These are phyloP conservation scores for Rhyzopertha dominica DNA, from an alignment of 1,140 invertebrate genomes.

Conservation along the genomic window DNA sequence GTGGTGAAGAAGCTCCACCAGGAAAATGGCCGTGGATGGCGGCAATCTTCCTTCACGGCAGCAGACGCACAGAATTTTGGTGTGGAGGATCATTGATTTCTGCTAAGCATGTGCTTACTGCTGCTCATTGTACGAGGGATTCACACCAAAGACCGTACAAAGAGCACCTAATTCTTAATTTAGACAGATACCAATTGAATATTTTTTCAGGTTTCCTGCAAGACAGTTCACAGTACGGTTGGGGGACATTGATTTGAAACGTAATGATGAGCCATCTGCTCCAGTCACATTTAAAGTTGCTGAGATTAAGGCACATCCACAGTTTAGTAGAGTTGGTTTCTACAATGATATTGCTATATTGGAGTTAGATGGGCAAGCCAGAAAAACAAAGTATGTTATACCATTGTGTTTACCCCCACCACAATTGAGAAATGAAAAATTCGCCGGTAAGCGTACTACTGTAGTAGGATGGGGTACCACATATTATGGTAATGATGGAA, in stretches of 20 bases:
- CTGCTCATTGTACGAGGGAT: slow-evolving; percentile 87
- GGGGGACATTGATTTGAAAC: slow-evolving; percentile 80
- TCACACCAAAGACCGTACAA: slow-evolving; percentile 82
- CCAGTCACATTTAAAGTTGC: slow-evolving; percentile 72
- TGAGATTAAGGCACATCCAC: slow-evolving; percentile 71
- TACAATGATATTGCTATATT: slow-evolving; percentile 90
- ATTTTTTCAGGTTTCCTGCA: slow-evolving; percentile 65
- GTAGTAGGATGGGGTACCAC: slow-evolving; percentile 92
- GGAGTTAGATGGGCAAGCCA: slow-evolving; percentile 65
- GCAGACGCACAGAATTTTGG: slow-evolving; percentile 85
- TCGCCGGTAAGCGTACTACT: slow-evolving; percentile 68
- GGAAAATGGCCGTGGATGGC: slow-evolving; percentile 93
- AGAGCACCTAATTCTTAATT: too few relatives aligned
- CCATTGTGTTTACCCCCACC: slow-evolving; percentile 78
- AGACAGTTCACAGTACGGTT: slow-evolving; percentile 83
- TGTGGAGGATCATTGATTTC: slow-evolving; percentile 87
- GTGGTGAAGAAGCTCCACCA: slow-evolving; percentile 75
- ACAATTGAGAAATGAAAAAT: slow-evolving; percentile 53
- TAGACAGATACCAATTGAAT: too few relatives aligned
- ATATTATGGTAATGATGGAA: slow-evolving; percentile 64
- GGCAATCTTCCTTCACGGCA: slow-evolving; percentile 83
- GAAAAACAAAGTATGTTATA: slow-evolving; percentile 76
- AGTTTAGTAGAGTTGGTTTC: slow-evolving; percentile 79
- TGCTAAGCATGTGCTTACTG: slow-evolving; percentile 75
- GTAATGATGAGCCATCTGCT: slow-evolving; percentile 73